Base-by-base conservation (phyloP, 2,113 vertebrate species). In the Dicaeum eximium region DNA sequence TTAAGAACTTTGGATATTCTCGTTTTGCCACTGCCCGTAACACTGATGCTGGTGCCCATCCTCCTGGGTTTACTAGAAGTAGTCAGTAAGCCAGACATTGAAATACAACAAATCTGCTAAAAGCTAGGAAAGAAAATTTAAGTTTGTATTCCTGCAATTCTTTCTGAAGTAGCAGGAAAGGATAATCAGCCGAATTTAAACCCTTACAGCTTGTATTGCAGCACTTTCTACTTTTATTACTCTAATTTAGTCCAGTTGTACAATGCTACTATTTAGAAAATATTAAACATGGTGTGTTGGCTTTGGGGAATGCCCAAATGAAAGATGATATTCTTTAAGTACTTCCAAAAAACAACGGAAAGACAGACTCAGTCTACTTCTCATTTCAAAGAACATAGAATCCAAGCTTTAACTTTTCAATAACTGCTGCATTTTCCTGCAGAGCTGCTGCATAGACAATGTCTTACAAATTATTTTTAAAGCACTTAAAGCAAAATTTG, bases 21-120 rank as follows among this genome's bases (percentile, higher is more conserved):
- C 99, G 98, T 95, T 98, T 99, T 80, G 99, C 99, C 95, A 99
- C 99, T 30, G 99, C 98, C 90, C 99, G 97, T 89, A 99, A 98
- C 86, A 99, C 99, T 31, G 99, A 99, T 13, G 99, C 99, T 80
- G 99, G 99, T n/a, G 99, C 99, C 99, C 99, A 99, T 94, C 99
- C 99, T 70, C 99, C 99, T 25, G 99, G 99, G 93, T 99, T 99
- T 94, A 99, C 99, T 99, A 96, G 21, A 96, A 86, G 92, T 20
- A 90, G 37, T 67, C 23, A 67, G 38, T 33, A 65, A 62, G 27
- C 15, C 11, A 87, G 50, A 70, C 30, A 91, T 0, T 88, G 42
- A 75, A 71, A 91, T 66, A 77, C 33, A 83, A 44, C 38, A 64
- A 17, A 54, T 84, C 58, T 54, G 28, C 47, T 84, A 21, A 61